Percentiles rank a stretch among this genome's conserved stretches.
phyloP scores from a whole-genome alignment of 2,888 invertebrate species.

The Cactoblastis cactorum region DNA sequence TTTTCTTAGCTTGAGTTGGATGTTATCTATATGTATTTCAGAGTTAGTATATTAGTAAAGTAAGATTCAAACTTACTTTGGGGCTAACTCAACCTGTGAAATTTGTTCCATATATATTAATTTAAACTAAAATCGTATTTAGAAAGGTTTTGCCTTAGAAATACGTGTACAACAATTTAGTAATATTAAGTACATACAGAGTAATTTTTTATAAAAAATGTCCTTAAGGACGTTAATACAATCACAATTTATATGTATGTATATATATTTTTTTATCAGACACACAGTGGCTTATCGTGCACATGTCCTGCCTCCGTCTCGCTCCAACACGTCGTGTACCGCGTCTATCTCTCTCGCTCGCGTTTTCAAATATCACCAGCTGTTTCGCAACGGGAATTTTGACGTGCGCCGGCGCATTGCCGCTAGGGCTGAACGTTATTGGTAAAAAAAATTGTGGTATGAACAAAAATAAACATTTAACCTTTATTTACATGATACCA shows the following conservation, averaged over 20 bases:
- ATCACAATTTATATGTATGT: neutral
- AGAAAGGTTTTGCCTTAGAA: too few species aligned
- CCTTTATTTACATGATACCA: too few species aligned
- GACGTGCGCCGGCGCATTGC: constrained; percentile 42
- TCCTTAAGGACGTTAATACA: neutral
- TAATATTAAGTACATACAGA: neutral
- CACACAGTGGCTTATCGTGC: constrained; percentile 28
- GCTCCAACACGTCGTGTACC: constrained; percentile 19
- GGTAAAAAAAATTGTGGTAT: neutral
- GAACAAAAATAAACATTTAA: neutral
- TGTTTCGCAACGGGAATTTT: constrained; percentile 64
- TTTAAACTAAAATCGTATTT: too few species aligned
- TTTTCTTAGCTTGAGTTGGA: too few species aligned
- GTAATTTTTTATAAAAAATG: too few species aligned
- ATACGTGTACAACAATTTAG: neutral
- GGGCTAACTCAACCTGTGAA: too few species aligned
- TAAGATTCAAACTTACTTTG: too few species aligned
- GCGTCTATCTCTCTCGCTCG: constrained; percentile 33
- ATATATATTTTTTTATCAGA: constrained; percentile 14
- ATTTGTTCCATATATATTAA: too few species aligned
- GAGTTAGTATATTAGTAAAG: too few species aligned
- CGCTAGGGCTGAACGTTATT: constrained; percentile 31
- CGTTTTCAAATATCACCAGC: constrained; percentile 54
- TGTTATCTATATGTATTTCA: too few species aligned
- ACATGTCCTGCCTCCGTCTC: constrained; percentile 29